Base-by-base conservation (phyloP, 2,888 invertebrate species). In the Drosophila trichaetosa region DNA sequence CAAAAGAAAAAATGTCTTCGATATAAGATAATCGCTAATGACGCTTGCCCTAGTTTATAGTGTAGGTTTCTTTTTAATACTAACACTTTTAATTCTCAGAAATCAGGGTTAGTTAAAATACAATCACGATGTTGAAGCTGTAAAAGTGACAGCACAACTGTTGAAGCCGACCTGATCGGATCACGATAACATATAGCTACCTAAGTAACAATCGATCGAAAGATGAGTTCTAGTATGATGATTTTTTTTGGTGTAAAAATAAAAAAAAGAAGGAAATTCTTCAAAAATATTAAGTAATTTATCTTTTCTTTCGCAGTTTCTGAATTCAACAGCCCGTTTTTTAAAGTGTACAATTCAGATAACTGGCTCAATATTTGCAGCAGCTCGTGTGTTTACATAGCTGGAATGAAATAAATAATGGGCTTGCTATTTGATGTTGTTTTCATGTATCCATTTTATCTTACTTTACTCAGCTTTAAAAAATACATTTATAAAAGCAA, bases 401-500 rank as follows among this genome's bases (percentile, higher is more conserved):
- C n/a, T 27, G 24, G 46, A 74, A 64, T 51, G 38, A 60, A 54
- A 56, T 54, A 62, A 65, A 71, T 65, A 73, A 56, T 49, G 42
- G 46, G 16, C 16, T 36, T 24, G 46, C 1, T 46, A 31, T 58
- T 58, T 31, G 18, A 33, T 48, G 31, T 52, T 21, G 31, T 52
- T 33, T 31, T 21, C 16, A 21, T 33, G 13, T 18, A 51, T 16
- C 33, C 13, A 21, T 21, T 24, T 31, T 4, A 48, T 24, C 31
- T 24, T 33, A 33, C 31, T 42, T 68, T 40, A 24, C 24, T 58
- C 31, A 67, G 27, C 27, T 6, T 27, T 18, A 18, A 27, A 27
- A 27, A 27, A 18, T 16, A 46, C 21, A 24, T 46, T 16, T 46
- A 24, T 24, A 49, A 49, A 18, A 49, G 5, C 27, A 27, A 27